Base-by-base conservation (phyloP, 2,113 vertebrate genomes). In the Misgurnus anguillicaudatus region DNA sequence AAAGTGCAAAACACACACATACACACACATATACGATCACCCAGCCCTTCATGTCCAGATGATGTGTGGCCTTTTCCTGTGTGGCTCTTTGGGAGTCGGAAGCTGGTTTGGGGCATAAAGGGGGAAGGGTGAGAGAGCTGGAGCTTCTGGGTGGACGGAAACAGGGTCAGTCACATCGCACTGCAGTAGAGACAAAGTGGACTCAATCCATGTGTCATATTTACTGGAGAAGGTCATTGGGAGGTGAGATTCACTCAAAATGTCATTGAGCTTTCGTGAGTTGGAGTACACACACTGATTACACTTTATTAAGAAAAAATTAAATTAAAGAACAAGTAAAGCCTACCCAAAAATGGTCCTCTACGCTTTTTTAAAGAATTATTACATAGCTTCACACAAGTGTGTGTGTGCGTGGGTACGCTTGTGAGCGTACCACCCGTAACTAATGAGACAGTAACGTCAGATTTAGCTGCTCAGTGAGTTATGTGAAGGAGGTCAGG, bases 371-470 rank as follows among this genome's bases (percentile, higher is more conserved):
- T 31, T 31, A 2, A 31, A 31, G 24, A 31, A 31, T 31, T 31
- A 31, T 31, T 31, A 31, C 24, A 31, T 31, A 31, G 24, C 24
- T 31, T 31, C 24, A 31, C 24, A 31, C 24, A 31, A 31, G 24
- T 48, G 57, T 62, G 58, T 75, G 73, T 75, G 71, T 57, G 48
- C 45, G 38, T 61, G 53, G 0, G 71, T 11, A n/a, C 6, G 60
- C 39, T 57, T 62, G 72, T 19, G 72, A 41, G 38, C 45, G 72
- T 60, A 31, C 48, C 69, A 62, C 72, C 57, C 45, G 31, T 72
- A 61, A 74, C 72, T 74, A 74, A 74, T 74, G 72, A 74, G 72
- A 74, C 47, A 74, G 58, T 74, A 74, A 74, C 47, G 57, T 62
- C 61, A 53, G 61, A 64, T 45, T 16, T 42, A 64, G 61, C 74